Percentiles rank a stretch among this genome's conserved stretches.
These are phyloP conservation scores for Metopia argyrocephala DNA, from an alignment of 2,888 invertebrate species.

Conservation along the genomic window DNA sequence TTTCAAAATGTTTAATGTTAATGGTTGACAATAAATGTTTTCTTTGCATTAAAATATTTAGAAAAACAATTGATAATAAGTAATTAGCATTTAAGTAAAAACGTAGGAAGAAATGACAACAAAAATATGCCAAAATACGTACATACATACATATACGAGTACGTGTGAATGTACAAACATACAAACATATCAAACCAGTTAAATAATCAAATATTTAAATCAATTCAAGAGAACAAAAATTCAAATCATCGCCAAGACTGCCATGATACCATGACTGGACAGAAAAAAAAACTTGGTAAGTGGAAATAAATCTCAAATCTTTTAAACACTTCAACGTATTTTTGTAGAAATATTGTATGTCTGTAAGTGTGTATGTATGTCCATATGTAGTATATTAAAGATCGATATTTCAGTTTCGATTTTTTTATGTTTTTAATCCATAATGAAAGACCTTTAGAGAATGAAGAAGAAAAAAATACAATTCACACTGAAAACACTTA, in stretches of 20 bases:
- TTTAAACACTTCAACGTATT: too few relatives aligned
- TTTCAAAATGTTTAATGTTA: not conserved
- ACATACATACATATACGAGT: too few relatives aligned
- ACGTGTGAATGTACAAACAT: too few relatives aligned
- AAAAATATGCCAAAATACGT: constrained; percentile 37
- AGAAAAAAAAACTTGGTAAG: not conserved
- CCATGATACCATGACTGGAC: not conserved
- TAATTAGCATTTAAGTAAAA: constrained; percentile 49
- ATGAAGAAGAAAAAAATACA: not conserved
- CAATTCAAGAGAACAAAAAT: not conserved
- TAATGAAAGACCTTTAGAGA: not conserved
- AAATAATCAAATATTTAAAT: not conserved
- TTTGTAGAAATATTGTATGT: too few relatives aligned
- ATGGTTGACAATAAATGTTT: not conserved
- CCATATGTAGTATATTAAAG: not conserved
- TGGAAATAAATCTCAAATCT: not conserved
- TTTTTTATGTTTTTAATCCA: too few relatives aligned
- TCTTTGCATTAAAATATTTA: not conserved
- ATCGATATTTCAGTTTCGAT: not conserved
- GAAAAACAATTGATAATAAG: constrained; percentile 33
- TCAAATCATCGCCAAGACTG: not conserved
- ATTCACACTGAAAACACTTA: not conserved
- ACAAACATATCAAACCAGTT: too few relatives aligned
- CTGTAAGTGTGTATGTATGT: too few relatives aligned
- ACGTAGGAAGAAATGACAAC: too few relatives aligned